Evolutionary conservation across 2,797 vertebrate species (phyloP).

Genomic region (Scomberomorus guttatus): DNA sequence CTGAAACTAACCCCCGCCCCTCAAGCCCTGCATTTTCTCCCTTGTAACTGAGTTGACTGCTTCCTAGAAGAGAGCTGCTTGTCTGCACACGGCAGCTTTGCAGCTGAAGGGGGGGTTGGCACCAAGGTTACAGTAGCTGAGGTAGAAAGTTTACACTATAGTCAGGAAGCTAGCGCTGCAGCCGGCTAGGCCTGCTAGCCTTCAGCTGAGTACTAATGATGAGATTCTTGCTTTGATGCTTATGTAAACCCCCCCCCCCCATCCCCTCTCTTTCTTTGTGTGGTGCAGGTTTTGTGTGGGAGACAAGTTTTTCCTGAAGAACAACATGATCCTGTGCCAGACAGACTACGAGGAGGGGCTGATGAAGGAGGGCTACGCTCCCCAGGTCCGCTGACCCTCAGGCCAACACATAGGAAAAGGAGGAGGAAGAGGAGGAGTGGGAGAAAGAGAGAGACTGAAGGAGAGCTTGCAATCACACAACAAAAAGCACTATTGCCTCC

Average conservation of each 20-base stretch:
- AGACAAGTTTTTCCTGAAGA: conserved; percentile 97
- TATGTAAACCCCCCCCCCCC: conserved; percentile 23
- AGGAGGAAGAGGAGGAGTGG: conserved; percentile 52
- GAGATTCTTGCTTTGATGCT: conserved; percentile 45
- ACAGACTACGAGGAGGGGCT: conserved; percentile 96
- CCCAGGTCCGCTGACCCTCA: conserved; percentile 94
- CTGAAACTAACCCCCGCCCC: background rate
- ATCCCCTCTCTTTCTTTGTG: conserved; percentile 41
- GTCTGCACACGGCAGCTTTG: background rate
- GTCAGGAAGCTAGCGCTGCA: conserved; percentile 3
- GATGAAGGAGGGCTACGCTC: conserved; percentile 90
- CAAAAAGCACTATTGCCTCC: conserved; percentile 81
- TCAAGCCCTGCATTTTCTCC: background rate
- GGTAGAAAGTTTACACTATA: background rate
- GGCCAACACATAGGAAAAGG: conserved; percentile 28
- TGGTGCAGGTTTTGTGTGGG: conserved; percentile 93
- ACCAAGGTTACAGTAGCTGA: background rate
- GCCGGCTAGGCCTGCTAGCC: conserved; percentile 35
- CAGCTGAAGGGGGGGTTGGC: background rate
- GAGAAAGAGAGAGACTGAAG: conserved; percentile 70
- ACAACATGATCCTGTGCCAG: conserved; percentile 98
- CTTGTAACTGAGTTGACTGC: conserved; percentile 45
- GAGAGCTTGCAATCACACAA: conserved; percentile 87
- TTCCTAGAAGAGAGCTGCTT: conserved; percentile 11
- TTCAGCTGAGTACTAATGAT: conserved; percentile 54